These are phyloP conservation scores for Erebia epiphron DNA, from an alignment of 2,888 invertebrate species.

Conservation along the genomic window DNA sequence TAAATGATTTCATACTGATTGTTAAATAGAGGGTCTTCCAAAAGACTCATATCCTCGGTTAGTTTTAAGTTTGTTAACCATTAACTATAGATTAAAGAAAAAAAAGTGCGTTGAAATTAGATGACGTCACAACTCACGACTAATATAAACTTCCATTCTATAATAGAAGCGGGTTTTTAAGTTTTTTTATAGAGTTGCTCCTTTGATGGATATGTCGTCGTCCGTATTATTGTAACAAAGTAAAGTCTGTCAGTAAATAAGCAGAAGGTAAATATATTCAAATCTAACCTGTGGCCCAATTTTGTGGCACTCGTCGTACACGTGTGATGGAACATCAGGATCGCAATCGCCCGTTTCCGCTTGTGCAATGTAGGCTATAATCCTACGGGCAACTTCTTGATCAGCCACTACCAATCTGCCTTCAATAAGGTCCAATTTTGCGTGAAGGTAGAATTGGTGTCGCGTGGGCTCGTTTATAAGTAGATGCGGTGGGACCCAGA, in stretches of 20 bases:
- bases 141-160: too few relatives aligned
- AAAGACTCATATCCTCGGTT: too few relatives aligned
- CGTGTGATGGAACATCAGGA: conserved; percentile 80
- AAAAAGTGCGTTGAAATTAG: too few relatives aligned
- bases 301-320: conserved; percentile 85
- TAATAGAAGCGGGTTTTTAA: too few relatives aligned
- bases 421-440: conserved; percentile 89
- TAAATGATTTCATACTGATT: too few relatives aligned
- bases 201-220: too few relatives aligned
- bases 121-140: too few relatives aligned
- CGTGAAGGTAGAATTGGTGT: conserved; percentile 94
- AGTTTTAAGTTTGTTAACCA: too few relatives aligned
- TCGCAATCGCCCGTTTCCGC: conserved; percentile 89
- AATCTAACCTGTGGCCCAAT: conserved; percentile 76
- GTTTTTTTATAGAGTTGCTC: too few relatives aligned
- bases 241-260: not conserved
- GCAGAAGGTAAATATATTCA: not conserved
- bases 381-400: conserved; percentile 86
- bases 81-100: too few relatives aligned
- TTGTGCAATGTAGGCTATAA: conserved; percentile 90
- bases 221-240: not conserved
- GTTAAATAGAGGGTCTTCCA: too few relatives aligned
- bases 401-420: conserved; percentile 88
- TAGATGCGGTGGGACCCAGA: conserved; percentile 95
- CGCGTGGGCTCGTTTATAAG: conserved; percentile 93